Evolutionary conservation across 2,797 vertebrate genomes (phyloP), one percentile per base, ranked within the genome.

Genomic region (Mallotus villosus): DNA sequence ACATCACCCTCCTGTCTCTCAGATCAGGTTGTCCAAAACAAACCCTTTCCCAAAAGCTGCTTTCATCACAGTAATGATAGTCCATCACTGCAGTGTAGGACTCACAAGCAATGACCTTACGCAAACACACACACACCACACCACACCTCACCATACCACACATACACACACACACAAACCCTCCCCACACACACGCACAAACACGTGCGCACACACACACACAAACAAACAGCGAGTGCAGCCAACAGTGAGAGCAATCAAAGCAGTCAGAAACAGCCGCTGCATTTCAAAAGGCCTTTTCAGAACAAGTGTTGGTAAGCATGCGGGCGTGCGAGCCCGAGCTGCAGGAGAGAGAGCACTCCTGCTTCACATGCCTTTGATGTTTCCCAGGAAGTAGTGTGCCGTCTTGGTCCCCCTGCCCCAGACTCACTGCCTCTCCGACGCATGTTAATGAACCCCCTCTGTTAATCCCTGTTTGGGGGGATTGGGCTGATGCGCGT

Each of bases 1-100:
- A 11, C 58, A 7, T 24, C 58, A 1, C 25, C 22, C 17, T 49
- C 11, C 49, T 22, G 58, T 64, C 62, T 29, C 34, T 72, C 21
- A 61, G 4, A 25, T 37, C 21, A 63, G 32, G 6, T 63, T 63
- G 3, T 64, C 8, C 14, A 34, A 41, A 63, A 63, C 61, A 63
- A 32, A 9, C 62, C 9, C 8, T 63, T 37, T 32, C 32, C 32
- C 32, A 21, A 37, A n/a, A 64, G 32, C 68, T 64, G 70, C 73
- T 90, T 90, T 90, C 89, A 91, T 91, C 88, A 91, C 79, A 80
- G 78, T 89, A 88, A 90, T 89, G 87, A 84, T 86, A 78, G 78
- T 68, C 81, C 80, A 78, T 85, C 81, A 41, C 76, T 24, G 77
- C 77, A 27, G 78, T 73, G 61, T 57, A 41, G 37, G 32, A 32